Percentiles rank a stretch among this genome's conserved stretches.
These are phyloP conservation scores for Acrocyrtus sp. DNA, from an alignment of 2,888 invertebrate species.

Conservation along the genomic window DNA sequence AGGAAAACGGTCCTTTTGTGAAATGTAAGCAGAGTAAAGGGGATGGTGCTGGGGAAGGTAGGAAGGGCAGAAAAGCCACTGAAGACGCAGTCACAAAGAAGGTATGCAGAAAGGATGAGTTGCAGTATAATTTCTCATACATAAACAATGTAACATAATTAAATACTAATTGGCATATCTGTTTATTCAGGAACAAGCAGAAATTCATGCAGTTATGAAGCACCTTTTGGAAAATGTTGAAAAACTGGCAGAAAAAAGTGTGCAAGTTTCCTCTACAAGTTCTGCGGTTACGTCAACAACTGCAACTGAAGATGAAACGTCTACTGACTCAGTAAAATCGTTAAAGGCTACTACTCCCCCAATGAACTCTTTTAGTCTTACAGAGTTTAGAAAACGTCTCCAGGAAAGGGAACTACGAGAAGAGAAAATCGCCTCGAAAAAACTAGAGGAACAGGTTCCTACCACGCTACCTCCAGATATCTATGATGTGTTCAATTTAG, in stretches of 20 bases:
- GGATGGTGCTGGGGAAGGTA: constrained; percentile 40
- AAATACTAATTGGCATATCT: constrained; percentile 2
- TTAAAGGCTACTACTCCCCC: not conserved
- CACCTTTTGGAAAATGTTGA: constrained; percentile 66
- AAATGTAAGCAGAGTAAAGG: constrained; percentile 51
- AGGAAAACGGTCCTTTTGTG: constrained; percentile 63
- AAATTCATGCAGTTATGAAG: constrained; percentile 66
- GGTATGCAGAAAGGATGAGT: constrained; percentile 3
- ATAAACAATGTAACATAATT: not conserved
- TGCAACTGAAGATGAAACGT: constrained; percentile 33
- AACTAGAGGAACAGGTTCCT: not conserved
- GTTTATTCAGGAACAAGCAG: constrained; percentile 65
- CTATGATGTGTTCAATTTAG: constrained; percentile 23
- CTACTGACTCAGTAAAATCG: constrained; percentile 9
- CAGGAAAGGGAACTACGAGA: constrained; percentile 41
- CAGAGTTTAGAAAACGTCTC: constrained; percentile 53
- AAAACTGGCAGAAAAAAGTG: constrained; percentile 62
- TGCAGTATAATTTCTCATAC: not conserved
- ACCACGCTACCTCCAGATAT: constrained; percentile 17
- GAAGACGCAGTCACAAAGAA: constrained; percentile 46
- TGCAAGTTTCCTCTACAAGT: constrained; percentile 7
- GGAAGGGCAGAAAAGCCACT: constrained; percentile 36
- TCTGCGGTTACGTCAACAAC: constrained; percentile 12
- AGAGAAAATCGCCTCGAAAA: constrained; percentile 27
- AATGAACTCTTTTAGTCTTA: constrained; percentile 51